Base-by-base conservation (phyloP, 2,888 invertebrate species). In the Dugesia japonica region DNA sequence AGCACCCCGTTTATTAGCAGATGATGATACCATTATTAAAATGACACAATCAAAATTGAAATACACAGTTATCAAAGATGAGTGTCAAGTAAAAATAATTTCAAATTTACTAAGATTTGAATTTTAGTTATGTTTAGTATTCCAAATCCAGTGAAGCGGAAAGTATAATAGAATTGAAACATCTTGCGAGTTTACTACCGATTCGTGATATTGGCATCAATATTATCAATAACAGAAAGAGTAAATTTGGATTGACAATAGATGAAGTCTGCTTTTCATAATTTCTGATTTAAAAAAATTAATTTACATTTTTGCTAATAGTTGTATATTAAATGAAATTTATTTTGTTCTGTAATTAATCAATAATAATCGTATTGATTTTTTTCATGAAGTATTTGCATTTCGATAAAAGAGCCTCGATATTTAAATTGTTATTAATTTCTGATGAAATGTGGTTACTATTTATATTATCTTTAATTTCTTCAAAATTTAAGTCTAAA, bases 211-310 rank as follows among this genome's bases (percentile, higher is more conserved):
- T 73, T 23, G 33, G 33, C 7, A 17, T 73, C 31, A 13, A 28
- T 17, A 33, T 31, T 20, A 33, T 23, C 20, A 28, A 23, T 73
- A 31, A 28, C 23, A 28, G n/a, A 72, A 26, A 28, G n/a, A 31
- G 23, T 31, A 73, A 73, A 17, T 27, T 73, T 23, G 26, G 28
- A 28, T 1, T 73, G 28, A 33, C 28, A 28, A 28, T 73, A 1
- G 73, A 33, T 7, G 28, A 73, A n/a, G 73, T 73, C 31, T 73
- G 73, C 26, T 73, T 73, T 33, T 28, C 73, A 23, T 73, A 33
- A 73, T 72, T 26, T 27, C 1, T 15, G 13, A 72, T 4, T 17
- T 23, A 7, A n/a, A 20, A n/a, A 56, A 56, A 4, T n/a, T n/a
- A 56, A 20, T 56, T n/a, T 56, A 56, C 56, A 56, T 56, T 56